These are phyloP conservation scores for Crossoptilon crossoptilon DNA, from an alignment of 2,797 vertebrate genomes.

Conservation along the genomic window DNA sequence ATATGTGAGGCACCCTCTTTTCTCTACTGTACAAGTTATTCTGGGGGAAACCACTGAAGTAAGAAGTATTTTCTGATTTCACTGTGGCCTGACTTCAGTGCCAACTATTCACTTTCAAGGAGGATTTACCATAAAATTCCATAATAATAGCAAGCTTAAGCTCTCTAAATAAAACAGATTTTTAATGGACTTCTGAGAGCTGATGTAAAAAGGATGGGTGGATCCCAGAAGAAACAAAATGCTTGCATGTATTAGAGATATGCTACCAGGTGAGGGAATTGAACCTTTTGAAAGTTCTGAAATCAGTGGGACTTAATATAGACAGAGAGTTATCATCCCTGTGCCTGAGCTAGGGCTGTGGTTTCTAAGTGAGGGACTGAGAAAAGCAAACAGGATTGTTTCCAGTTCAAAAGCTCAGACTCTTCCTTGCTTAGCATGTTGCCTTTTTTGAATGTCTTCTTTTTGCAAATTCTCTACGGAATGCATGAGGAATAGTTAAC, in stretches of 20 bases:
- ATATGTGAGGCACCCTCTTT: not conserved
- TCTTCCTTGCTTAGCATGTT: not conserved
- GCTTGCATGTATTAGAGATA: not conserved
- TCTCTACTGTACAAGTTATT: not conserved
- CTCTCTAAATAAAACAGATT: not conserved
- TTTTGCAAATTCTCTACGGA: no score
- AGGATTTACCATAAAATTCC: constrained; percentile 9
- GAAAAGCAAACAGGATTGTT: not conserved
- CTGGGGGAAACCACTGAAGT: not conserved
- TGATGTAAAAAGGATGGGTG: constrained; percentile 11
- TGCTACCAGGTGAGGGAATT: not conserved
- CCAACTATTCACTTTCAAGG: not conserved
- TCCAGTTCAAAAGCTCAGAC: not conserved
- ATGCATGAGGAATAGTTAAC: no score
- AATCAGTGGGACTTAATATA: constrained; percentile 1
- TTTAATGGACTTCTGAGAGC: constrained; percentile 37
- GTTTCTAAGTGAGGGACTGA: constrained; percentile 21
- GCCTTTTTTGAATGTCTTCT: not conserved
- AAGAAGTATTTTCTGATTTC: not conserved
- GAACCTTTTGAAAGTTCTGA: constrained; percentile 19
- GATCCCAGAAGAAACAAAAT: not conserved
- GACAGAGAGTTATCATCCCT: not conserved
- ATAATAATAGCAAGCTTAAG: not conserved
- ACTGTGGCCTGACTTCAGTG: not conserved
- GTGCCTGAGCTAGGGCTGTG: not conserved